Conservation (phyloP, 2,888 invertebrate species). For the Chromoteleia sp. region DNA sequence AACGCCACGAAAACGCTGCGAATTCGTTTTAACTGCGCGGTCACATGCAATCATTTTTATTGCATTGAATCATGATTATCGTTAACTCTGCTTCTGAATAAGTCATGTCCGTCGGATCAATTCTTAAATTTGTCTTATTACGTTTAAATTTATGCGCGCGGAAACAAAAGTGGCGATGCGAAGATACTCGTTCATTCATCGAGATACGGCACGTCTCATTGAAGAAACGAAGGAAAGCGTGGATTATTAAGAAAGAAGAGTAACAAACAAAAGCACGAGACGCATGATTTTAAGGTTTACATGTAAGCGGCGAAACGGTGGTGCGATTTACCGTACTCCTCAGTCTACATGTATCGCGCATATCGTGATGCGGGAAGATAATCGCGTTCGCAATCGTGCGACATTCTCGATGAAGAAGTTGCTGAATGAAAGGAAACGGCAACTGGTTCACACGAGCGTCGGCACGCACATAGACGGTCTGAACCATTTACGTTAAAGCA, state of each 20-base stretch:
- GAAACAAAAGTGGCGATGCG: conserved; percentile 32
- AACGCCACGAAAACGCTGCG: conserved; percentile 25
- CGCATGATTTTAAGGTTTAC: conserved; percentile 46
- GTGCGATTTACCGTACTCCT: conserved; percentile 68
- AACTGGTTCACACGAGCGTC: conserved; percentile 80
- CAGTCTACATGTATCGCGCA: conserved; percentile 66
- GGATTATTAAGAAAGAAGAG: conserved; percentile 38
- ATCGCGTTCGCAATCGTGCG: conserved; percentile 80
- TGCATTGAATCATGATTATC: conserved; percentile 32
- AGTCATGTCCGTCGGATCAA: conserved; percentile 23
- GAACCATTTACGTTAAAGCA: conserved; percentile 79
- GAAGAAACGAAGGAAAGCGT: conserved; percentile 30
- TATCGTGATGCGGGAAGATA: conserved; percentile 72
- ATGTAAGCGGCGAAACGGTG: conserved; percentile 61
- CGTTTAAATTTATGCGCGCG: neutral
- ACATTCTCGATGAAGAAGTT: conserved; percentile 81
- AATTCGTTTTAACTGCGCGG: conserved; percentile 52
- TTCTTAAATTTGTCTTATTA: conserved; percentile 11
- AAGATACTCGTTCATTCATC: conserved; percentile 33
- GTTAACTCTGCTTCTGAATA: conserved; percentile 15
- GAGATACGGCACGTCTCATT: conserved; percentile 34
- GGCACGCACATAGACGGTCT: conserved; percentile 76
- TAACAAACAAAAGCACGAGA: conserved; percentile 26
- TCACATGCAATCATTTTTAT: conserved; percentile 57
- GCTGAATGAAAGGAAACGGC: conserved; percentile 82